phyloP scores from a whole-genome alignment of 2,888 invertebrate genomes.

The Drosophila glabriapex region DNA sequence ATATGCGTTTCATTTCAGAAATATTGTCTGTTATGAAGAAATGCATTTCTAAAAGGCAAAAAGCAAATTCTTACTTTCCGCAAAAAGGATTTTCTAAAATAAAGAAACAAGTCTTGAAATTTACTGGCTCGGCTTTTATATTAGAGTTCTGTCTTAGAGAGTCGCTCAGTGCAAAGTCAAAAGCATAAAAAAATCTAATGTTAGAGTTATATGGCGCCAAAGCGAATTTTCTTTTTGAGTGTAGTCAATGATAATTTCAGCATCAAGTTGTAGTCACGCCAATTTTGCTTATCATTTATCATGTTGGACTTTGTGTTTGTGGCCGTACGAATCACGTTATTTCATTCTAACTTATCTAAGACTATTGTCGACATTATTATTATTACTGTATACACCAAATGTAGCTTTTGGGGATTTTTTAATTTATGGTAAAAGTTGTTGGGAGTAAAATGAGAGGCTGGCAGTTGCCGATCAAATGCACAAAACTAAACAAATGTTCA shows the following conservation, averaged over 20 bases:
- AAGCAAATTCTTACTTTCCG: background rate
- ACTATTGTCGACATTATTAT: background rate
- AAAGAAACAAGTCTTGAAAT: background rate
- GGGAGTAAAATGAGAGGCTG: conserved; percentile 1
- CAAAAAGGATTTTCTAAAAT: background rate
- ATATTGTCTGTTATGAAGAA: background rate
- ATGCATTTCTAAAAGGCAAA: background rate
- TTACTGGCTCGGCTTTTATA: too few relatives aligned
- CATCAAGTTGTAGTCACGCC: conserved; percentile 3
- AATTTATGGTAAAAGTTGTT: background rate
- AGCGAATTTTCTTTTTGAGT: background rate
- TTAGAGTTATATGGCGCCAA: too few relatives aligned
- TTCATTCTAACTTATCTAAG: background rate
- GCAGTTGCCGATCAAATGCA: conserved; percentile 62
- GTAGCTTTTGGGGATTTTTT: background rate
- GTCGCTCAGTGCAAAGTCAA: too few relatives aligned
- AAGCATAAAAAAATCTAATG: too few relatives aligned
- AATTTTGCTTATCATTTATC: background rate
- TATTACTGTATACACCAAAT: background rate
- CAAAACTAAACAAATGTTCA: conserved; percentile 59
- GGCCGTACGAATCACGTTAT: background rate
- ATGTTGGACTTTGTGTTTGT: background rate
- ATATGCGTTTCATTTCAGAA: background rate
- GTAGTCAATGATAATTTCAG: conserved; percentile 21
- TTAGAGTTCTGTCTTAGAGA: too few relatives aligned